Base-by-base conservation (phyloP, 2,797 vertebrate species). In the Spinus pinus region DNA sequence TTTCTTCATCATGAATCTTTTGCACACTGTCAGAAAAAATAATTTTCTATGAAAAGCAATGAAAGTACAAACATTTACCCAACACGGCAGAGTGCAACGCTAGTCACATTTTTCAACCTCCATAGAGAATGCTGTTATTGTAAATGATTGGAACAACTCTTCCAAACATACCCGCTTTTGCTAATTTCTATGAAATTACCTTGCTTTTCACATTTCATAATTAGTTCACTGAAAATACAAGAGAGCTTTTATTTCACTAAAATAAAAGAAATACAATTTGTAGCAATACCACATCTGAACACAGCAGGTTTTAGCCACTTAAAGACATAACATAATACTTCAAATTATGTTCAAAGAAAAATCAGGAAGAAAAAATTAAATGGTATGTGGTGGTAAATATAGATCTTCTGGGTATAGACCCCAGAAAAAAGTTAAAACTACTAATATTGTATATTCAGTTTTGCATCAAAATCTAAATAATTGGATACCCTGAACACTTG, bases 41-140 rank as follows among this genome's bases (percentile, higher is more conserved):
- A 62, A 18, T 31, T 81, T 71, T 7, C 22, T 6, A 51, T 28
- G 33, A 56, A 72, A 84, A 71, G 10, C 22, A 67, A 30, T 3
- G 1, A 12, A 84, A 87, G 46, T 16, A 44, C 17, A 78, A 73
- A 66, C 22, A 30, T 28, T 41, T 61, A 49, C 20, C 7, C 15
- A 78, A 37, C 7, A 42, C 8, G 50, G 9, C 9, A 54, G 5
- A 70, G 6, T 4, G 2, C 1, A 2, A 62, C 1, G 0, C 6
- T 37, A 56, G 7, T 12, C 22, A 60, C 6, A 27, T 1, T 81
- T 19, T 82, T 62, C 64, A 80, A 1, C 5, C 6, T 80, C 22
- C 44, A 53, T 13, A 19, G 9, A 56, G 4, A 67, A 27, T 19
- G 31, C 10, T 21, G 3, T 30, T 74, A 24, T 25, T 47, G 7